Conservation (phyloP, 2,113 vertebrate genomes). For the Pseudorhombus dupliciocellatus region DNA sequence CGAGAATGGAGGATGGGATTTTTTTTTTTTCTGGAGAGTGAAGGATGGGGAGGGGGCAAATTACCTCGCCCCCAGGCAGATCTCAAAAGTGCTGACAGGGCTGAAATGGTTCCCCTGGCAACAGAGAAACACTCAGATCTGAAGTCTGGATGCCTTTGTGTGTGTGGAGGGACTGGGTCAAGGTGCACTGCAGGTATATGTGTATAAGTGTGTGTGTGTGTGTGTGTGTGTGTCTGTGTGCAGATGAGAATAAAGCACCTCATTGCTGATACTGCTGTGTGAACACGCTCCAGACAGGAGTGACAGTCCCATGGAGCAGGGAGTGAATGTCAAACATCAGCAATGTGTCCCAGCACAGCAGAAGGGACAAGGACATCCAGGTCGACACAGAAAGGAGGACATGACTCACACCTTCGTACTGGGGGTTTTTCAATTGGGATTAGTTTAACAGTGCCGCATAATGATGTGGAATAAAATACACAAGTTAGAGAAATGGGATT, state of each 20-base stretch:
- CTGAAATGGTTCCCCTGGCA: constrained; percentile 56
- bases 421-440: not conserved
- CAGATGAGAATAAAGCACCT: constrained; percentile 38
- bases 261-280: constrained; percentile 43
- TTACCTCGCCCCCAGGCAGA: constrained; percentile 48
- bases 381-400: not conserved
- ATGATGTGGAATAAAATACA: not conserved
- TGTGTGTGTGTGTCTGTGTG: constrained; percentile 19
- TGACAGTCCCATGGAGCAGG: constrained; percentile 23
- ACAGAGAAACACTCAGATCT: constrained; percentile 52
- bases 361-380: constrained; percentile 10
- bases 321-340: constrained; percentile 39
- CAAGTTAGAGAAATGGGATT: too few relatives aligned
- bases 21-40: constrained; percentile 34
- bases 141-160: constrained; percentile 27
- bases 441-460: not conserved
- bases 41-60: constrained; percentile 47
- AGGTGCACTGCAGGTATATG: constrained; percentile 43
- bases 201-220: constrained; percentile 23
- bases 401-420: not conserved
- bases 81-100: constrained; percentile 69
- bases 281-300: constrained; percentile 20
- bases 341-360: constrained; percentile 19
- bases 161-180: not conserved
- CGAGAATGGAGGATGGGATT: constrained; percentile 56